Conservation (phyloP, 2,113 vertebrate species). For the Miniopterus natalensis region DNA sequence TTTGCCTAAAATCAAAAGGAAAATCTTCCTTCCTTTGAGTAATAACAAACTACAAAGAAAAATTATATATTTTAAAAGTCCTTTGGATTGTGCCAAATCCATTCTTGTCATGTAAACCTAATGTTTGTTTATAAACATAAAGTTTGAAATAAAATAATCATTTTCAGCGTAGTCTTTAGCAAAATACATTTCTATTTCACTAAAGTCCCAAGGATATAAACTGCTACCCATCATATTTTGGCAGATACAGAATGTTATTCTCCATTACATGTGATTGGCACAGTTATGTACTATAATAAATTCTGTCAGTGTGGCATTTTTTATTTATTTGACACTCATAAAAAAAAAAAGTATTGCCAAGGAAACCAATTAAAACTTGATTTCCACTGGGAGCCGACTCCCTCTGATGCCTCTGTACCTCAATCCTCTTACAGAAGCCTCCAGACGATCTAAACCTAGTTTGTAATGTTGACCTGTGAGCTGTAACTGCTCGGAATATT, state of each 20-base stretch:
- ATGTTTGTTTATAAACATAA: slow-evolving; percentile 56
- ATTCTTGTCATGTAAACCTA: not conserved
- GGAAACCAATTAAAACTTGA: slow-evolving; percentile 76
- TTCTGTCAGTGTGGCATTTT: slow-evolving; percentile 61
- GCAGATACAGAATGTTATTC: slow-evolving; percentile 62
- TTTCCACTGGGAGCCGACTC: not conserved
- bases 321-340: slow-evolving; percentile 61
- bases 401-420: not conserved
- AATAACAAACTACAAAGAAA: slow-evolving; percentile 23
- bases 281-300: slow-evolving; percentile 68
- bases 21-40: not conserved
- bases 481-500: slow-evolving; percentile 65
- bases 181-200: slow-evolving; percentile 64
- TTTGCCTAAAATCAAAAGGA: not conserved
- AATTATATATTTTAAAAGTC: not conserved
- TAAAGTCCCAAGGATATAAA: slow-evolving; percentile 57
- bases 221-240: slow-evolving; percentile 68
- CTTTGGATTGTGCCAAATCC: not conserved
- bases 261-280: slow-evolving; percentile 77
- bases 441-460: slow-evolving; percentile 38
- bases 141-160: slow-evolving; percentile 53
- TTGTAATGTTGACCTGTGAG: slow-evolving; percentile 46
- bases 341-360: slow-evolving; percentile 27
- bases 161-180: slow-evolving; percentile 46
- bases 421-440: slow-evolving; percentile 36